Evolutionary conservation across 2,888 invertebrate genomes (phyloP), one percentile per base, ranked within the genome.

Genomic region (Cerceris ruficornis): DNA sequence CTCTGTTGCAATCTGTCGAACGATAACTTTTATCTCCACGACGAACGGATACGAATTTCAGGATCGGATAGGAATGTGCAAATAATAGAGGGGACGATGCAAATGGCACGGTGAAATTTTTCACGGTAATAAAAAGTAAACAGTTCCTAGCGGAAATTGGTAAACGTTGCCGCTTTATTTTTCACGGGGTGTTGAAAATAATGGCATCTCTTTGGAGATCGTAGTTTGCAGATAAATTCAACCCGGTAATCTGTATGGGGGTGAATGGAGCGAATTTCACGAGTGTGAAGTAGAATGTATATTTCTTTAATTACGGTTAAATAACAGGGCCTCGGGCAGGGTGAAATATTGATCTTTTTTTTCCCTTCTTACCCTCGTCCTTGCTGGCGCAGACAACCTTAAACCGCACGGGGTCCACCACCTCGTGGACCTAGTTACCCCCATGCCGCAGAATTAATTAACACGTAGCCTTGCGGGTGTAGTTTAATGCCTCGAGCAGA

Each of bases 361-460:
- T 7, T 13, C 13, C 42, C 17, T 15, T 50, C 52, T 50, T 11
- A 60, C n/a, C 43, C 41, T 54, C 69, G 50, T 50, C 55, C 57
- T 79, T 67, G 65, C 62, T 68, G 75, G 68, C 9, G 70, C 71
- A 68, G 78, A 70, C 75, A 78, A 62, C 66, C 68, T 77, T 69
- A 76, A 79, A 80, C 80, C 68, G 58, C 76, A 65, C 59, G 8
- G 39, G 65, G 70, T 77, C 73, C 73, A 77, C 76, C 72, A 39
- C 73, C 71, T 74, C 65, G 73, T 58, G 64, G 65, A 70, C 73
- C 65, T 52, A 72, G 69, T 75, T 61, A 70, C 65, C 73, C 66
- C 58, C 7, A 50, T 39, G 61, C 81, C 78, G 28, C 82, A 81
- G 66, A 82, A 82, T 82, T 81, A 82, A 82, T 82, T 82, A 82